Conservation (phyloP, 2,797 vertebrate genomes). For the Brachyrhaphis roseni region DNA sequence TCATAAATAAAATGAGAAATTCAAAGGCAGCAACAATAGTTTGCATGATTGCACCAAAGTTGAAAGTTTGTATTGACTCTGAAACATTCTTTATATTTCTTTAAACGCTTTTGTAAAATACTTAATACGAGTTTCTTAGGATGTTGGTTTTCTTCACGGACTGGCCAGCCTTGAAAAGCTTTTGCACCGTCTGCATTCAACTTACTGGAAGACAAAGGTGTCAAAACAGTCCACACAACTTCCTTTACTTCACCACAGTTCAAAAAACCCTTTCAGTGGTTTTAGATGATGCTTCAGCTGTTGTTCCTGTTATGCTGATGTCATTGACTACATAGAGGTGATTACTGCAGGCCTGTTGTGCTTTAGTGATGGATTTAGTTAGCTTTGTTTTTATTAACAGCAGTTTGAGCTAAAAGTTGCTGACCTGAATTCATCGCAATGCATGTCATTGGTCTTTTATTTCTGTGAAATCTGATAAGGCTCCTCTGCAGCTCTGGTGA, state of each 20-base stretch:
- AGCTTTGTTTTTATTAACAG: not conserved
- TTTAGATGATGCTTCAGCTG: not conserved
- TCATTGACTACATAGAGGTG: not conserved
- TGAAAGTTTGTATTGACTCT: not conserved
- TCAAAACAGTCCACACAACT: not conserved
- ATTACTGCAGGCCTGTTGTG: not conserved
- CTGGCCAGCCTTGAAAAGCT: not conserved
- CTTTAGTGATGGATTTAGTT: not conserved
- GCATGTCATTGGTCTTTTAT: not conserved
- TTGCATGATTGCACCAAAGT: not conserved
- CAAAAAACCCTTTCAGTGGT: not conserved
- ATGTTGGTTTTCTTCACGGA: not conserved
- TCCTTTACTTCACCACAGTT: not conserved
- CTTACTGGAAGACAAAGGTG: not conserved
- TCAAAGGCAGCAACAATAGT: slow-evolving; percentile 2
- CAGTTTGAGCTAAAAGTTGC: not conserved
- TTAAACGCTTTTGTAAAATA: not conserved
- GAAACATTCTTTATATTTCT: not conserved
- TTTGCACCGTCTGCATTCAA: not conserved
- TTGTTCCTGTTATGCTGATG: not conserved
- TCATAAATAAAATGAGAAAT: not conserved
- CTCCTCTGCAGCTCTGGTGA: not conserved
- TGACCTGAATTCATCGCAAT: not conserved
- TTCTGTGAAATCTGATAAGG: not conserved
- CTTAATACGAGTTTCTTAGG: not conserved